These are phyloP conservation scores for Sarcophaga rosellei DNA, from an alignment of 2,888 invertebrate species.

Conservation along the genomic window DNA sequence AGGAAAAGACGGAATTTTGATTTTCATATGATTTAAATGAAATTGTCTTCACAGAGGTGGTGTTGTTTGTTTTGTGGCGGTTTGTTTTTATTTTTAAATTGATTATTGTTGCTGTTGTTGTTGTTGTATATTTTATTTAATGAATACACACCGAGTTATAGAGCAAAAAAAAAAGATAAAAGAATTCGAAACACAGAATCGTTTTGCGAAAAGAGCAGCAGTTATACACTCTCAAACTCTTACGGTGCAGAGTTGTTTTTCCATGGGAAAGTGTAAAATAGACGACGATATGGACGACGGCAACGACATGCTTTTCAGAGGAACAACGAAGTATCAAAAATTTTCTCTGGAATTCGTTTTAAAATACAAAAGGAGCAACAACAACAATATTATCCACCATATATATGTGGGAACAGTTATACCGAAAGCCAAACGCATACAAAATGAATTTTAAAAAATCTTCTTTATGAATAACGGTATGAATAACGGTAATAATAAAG, in stretches of 20 bases:
- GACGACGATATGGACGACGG: constrained; percentile 41
- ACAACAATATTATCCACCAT: too few species aligned
- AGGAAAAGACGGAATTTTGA: too few species aligned
- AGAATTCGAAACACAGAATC: background rate
- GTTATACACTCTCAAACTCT: too few species aligned
- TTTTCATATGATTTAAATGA: too few species aligned
- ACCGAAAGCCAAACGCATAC: too few species aligned
- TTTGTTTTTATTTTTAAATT: background rate
- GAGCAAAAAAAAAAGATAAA: too few species aligned
- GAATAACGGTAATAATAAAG: too few species aligned
- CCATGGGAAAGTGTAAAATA: constrained; percentile 16
- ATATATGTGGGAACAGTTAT: too few species aligned
- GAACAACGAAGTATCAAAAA: constrained; percentile 42
- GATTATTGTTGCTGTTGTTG: background rate
- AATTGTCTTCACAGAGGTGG: too few species aligned
- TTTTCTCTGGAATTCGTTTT: constrained; percentile 45
- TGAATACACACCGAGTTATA: constrained; percentile 57
- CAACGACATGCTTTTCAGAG: background rate
- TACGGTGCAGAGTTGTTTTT: background rate
- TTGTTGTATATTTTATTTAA: constrained; percentile 1
- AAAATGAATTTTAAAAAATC: too few species aligned
- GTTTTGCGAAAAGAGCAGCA: constrained; percentile 44
- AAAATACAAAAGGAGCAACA: constrained; percentile 2
- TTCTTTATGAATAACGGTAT: too few species aligned
- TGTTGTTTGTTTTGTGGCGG: constrained; percentile 23